Evolutionary conservation across 2,797 vertebrate species (phyloP).

Genomic region (Cottoperca gobio): DNA sequence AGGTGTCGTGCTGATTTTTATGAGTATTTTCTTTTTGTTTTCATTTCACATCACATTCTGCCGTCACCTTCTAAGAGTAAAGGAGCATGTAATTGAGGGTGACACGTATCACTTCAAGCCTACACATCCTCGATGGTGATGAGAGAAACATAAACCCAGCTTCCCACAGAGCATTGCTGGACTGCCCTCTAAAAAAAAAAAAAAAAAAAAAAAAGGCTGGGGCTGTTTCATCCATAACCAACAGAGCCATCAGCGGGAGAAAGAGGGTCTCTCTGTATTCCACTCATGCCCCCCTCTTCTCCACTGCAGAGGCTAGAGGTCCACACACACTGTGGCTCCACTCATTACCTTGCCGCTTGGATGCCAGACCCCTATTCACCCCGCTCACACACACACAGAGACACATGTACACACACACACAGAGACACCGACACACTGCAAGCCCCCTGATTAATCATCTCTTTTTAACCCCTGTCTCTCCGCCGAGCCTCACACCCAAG

Average conservation of each 20-base stretch:
- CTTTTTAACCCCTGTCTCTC: conserved; percentile 57
- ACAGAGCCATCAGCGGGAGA: conserved; percentile 65
- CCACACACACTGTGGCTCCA: conserved; percentile 71
- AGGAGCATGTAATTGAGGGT: neutral
- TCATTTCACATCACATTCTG: neutral
- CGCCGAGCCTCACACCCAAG: conserved; percentile 3
- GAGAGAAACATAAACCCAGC: conserved; percentile 31
- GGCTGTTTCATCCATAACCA: conserved; percentile 70
- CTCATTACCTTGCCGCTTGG: conserved; percentile 74
- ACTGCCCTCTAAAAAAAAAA: conserved; percentile 37
- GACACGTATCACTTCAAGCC: conserved; percentile 22
- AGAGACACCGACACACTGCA: conserved; percentile 4
- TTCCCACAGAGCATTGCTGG: conserved; percentile 40
- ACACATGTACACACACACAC: conserved; percentile 4
- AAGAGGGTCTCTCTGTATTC: conserved; percentile 72
- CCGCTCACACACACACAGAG: conserved; percentile 19
- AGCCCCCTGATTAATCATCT: conserved; percentile 65
- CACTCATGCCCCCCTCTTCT: conserved; percentile 63
- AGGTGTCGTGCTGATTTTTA: neutral
- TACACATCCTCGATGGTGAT: conserved; percentile 27
- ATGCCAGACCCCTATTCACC: conserved; percentile 72
- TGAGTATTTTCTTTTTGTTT: neutral
- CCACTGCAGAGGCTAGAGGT: conserved; percentile 76
- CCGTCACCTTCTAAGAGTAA: neutral
- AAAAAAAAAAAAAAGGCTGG: conserved; percentile 45